Evolutionary conservation across 2,797 vertebrate genomes (phyloP).

Genomic region (Monodelphis domestica): DNA sequence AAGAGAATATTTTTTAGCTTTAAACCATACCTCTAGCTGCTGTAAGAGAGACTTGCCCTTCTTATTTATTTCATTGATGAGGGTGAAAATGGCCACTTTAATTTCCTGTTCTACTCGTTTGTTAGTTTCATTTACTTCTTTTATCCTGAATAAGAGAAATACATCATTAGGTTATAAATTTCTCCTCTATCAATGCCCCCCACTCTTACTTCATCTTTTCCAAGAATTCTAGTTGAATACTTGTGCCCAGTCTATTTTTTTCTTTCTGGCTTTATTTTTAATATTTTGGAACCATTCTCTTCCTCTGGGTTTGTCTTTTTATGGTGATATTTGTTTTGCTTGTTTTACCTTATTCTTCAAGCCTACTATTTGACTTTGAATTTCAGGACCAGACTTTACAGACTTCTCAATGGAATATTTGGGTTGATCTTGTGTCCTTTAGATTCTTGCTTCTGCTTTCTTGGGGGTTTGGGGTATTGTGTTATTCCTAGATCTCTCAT

Average conservation of each 20-base stretch:
- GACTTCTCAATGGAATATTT: not conserved
- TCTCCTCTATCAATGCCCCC: too few species aligned
- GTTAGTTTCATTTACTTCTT: slow-evolving; percentile 97
- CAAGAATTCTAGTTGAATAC: not conserved
- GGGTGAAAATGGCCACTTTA: slow-evolving; percentile 98
- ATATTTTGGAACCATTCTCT: not conserved
- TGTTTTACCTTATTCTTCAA: not conserved
- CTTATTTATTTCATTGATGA: slow-evolving; percentile 99
- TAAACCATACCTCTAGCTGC: slow-evolving; percentile 94
- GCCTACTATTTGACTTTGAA: too few species aligned
- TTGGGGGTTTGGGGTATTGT: not conserved
- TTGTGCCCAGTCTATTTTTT: not conserved
- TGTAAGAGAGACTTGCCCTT: slow-evolving; percentile 98
- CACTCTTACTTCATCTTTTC: not conserved
- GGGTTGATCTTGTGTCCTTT: not conserved
- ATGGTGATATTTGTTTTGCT: not conserved
- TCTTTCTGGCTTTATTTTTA: not conserved
- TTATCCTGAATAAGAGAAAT: slow-evolving; percentile 90
- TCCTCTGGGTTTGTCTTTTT: not conserved
- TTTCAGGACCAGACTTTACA: not conserved
- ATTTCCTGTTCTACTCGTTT: slow-evolving; percentile 98
- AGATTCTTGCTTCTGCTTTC: not conserved
- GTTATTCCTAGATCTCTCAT: not conserved
- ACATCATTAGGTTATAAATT: slow-evolving; percentile 74
- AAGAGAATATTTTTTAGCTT: slow-evolving; percentile 67